Conservation (phyloP, 2,113 vertebrate genomes). For the Microtus richardsoni region DNA sequence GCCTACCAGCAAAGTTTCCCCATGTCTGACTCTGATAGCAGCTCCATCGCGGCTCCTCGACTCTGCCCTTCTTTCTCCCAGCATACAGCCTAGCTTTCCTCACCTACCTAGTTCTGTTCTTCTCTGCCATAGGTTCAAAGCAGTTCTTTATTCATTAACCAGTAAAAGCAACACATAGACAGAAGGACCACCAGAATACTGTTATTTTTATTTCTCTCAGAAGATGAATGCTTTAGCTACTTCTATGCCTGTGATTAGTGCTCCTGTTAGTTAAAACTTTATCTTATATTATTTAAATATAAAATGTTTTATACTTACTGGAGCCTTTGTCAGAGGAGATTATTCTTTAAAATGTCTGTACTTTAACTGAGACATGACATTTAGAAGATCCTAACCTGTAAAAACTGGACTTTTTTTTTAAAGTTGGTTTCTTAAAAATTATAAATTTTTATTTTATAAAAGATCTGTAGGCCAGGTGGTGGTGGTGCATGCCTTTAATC, state of each 20-base stretch:
- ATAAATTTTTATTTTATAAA: background rate
- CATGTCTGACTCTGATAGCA: too few relatives aligned
- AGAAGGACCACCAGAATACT: too few relatives aligned
- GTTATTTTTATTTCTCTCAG: constrained; percentile 22
- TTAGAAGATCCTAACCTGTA: background rate
- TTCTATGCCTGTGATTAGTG: background rate
- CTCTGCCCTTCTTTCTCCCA: too few relatives aligned
- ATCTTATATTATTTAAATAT: constrained; percentile 51
- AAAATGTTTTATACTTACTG: constrained; percentile 36
- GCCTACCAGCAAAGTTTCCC: too few relatives aligned
- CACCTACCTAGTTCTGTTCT: too few relatives aligned
- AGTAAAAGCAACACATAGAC: too few relatives aligned
- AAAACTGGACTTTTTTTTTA: background rate
- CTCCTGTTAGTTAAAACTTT: constrained; percentile 10
- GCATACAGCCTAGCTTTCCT: too few relatives aligned
- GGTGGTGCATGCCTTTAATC: background rate
- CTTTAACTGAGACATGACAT: constrained; percentile 3
- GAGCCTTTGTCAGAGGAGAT: constrained; percentile 8
- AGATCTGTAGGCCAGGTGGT: background rate
- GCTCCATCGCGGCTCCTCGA: too few relatives aligned
- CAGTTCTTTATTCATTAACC: too few relatives aligned
- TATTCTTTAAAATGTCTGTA: constrained; percentile 44
- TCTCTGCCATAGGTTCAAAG: too few relatives aligned
- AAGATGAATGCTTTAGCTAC: background rate
- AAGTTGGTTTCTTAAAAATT: constrained; percentile 9